Percentiles rank a stretch among this genome's conserved stretches.
Conservation (phyloP, 2,888 invertebrate species). For the Pardosa pseudoannulata region DNA sequence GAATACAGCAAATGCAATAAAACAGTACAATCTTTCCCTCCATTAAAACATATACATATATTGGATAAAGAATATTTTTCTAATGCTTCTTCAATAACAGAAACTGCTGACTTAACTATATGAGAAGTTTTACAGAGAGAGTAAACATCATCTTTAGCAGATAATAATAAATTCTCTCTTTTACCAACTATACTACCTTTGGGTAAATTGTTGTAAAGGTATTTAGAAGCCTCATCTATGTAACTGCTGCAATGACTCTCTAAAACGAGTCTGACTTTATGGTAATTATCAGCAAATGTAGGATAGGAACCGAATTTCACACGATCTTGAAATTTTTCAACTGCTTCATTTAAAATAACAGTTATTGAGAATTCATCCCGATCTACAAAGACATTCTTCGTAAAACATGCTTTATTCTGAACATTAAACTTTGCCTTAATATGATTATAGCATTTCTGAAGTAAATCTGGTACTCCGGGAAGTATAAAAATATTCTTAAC, state of each 20-base stretch:
- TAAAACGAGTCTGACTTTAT: slow-evolving; percentile 80
- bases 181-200: slow-evolving; percentile 77
- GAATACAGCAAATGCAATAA: slow-evolving; percentile 85
- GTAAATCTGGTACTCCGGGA: slow-evolving; percentile 83
- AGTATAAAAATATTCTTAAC: slow-evolving; percentile 84
- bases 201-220: slow-evolving; percentile 77
- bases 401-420: slow-evolving; percentile 19
- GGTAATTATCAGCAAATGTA: slow-evolving; percentile 79
- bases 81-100: slow-evolving; percentile 16
- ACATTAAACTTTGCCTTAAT: slow-evolving; percentile 73
- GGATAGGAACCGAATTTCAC: slow-evolving; percentile 82
- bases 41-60: slow-evolving; percentile 95
- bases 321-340: slow-evolving; percentile 78
- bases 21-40: slow-evolving; percentile 98
- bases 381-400: slow-evolving; percentile 50
- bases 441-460: slow-evolving; percentile 78
- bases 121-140: neutral
- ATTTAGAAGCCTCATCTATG: slow-evolving; percentile 77
- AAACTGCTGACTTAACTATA: slow-evolving; percentile 78
- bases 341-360: slow-evolving; percentile 79
- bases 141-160: slow-evolving; percentile 28
- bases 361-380: slow-evolving; percentile 75
- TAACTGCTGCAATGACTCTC: slow-evolving; percentile 78
- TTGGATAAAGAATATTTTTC: slow-evolving; percentile 78
- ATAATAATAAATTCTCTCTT: slow-evolving; percentile 17